phyloP scores from a whole-genome alignment of 1,140 invertebrate species.

The Anagrus nilaparvatae region DNA sequence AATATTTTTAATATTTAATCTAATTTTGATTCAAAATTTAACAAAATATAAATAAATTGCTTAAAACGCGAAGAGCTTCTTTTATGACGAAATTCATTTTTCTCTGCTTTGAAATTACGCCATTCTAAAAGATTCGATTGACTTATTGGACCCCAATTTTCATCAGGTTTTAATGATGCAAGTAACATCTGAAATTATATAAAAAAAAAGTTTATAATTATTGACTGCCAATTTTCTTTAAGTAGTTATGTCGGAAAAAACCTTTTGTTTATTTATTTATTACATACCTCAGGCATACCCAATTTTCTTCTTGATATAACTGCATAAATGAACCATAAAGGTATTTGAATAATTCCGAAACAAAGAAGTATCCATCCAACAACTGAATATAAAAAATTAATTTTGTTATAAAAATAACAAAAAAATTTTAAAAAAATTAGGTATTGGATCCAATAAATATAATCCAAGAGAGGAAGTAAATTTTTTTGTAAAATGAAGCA shows the following conservation, averaged over 20 bases:
- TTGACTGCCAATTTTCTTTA: constrained; percentile 6
- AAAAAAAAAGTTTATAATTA: constrained; percentile 8
- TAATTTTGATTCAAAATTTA: constrained; percentile 28
- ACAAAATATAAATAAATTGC: constrained; percentile 31
- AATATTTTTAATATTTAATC: constrained; percentile 15
- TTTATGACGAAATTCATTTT: constrained; percentile 28
- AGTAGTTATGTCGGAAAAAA: background rate
- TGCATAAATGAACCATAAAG: constrained; percentile 44
- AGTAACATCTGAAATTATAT: constrained; percentile 36
- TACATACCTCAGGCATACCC: constrained; percentile 24
- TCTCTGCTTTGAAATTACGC: constrained; percentile 35
- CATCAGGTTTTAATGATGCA: constrained; percentile 37
- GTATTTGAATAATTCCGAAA: constrained; percentile 46
- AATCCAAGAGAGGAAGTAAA: too few species aligned
- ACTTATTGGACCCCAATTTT: constrained; percentile 47
- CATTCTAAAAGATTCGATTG: constrained; percentile 30
- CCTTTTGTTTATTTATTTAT: too few species aligned
- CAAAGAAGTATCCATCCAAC: constrained; percentile 46
- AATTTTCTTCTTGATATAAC: constrained; percentile 33
- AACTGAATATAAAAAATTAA: too few species aligned
- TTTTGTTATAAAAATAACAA: too few species aligned
- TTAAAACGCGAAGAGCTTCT: constrained; percentile 28
- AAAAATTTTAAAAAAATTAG: too few species aligned
- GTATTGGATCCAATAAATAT: too few species aligned
- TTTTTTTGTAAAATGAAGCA: too few species aligned